Evolutionary conservation across 2,797 vertebrate species (phyloP).

Genomic region (Anas capensis): DNA sequence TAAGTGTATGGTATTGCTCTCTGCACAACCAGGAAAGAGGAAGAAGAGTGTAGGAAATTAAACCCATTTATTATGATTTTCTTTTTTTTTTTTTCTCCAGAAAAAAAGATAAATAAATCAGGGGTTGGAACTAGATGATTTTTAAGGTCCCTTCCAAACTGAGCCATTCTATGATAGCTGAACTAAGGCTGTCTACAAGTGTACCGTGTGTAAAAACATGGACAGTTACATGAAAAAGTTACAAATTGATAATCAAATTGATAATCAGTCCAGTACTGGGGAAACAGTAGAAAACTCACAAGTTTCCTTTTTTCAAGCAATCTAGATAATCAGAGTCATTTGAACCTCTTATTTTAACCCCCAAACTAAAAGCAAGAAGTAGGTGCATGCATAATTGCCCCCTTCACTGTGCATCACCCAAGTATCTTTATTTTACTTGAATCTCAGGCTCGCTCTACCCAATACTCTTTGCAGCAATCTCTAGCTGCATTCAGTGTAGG

Average conservation of each 20-base stretch:
- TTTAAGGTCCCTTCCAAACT: no score
- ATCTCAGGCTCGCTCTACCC: background rate
- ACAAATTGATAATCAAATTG: background rate
- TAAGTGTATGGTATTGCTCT: background rate
- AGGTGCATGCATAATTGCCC: background rate
- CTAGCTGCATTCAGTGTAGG: background rate
- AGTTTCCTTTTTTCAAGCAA: background rate
- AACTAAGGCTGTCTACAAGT: background rate
- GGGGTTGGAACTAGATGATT: no score
- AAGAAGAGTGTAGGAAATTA: background rate
- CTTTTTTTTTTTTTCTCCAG: no score
- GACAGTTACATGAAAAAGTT: background rate
- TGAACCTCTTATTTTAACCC: background rate
- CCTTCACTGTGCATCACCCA: background rate
- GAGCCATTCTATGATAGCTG: background rate
- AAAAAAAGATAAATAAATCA: no score
- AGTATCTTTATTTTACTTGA: background rate
- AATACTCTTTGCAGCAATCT: background rate
- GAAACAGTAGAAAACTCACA: background rate
- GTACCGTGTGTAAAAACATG: background rate
- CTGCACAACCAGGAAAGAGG: background rate
- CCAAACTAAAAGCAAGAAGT: background rate
- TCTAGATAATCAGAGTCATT: background rate
- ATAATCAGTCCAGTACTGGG: background rate
- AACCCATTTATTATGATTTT: background rate